Evolutionary conservation across 2,113 vertebrate species (phyloP), one percentile per base, ranked within the genome.

Genomic region (Tamias sibiricus): DNA sequence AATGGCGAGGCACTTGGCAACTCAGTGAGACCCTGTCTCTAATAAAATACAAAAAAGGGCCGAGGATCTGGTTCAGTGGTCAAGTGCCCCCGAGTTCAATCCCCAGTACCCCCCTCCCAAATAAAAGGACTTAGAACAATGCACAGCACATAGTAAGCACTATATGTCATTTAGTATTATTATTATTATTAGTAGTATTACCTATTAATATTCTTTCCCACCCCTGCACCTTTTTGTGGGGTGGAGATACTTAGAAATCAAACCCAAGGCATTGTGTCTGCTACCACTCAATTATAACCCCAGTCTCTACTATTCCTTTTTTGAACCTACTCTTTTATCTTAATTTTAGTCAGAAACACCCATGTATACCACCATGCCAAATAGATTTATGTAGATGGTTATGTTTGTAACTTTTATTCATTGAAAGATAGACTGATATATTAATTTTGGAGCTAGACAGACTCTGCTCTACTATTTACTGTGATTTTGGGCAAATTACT

Each of bases 301-400:
- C 22, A 89, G n/a, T 17, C 37, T 42, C 20, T 54, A 32, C 37
- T 11, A 44, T 59, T 74, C 37, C n/a, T 42, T 40, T 88, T 88
- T 64, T 81, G 26, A 83, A 66, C 49, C 8, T 16, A 66, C 24
- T 64, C 57, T 93, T 85, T n/a, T 47, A 42, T 89, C 13, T 79
- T 83, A 79, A 71, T 80, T 90, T 91, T 90, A 64, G 62, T 87
- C 22, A 72, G 42, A 95, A 90, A 76, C 59, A 59, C 26, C 54
- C 17, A 28, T 44, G 14, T 90, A 26, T 80, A 37, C 19, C 44
- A 62, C 32, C 57, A 32, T 92, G 71, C 40, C 57, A 92, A 32
- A 24, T 44, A 66, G 26, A 68, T 90, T 83, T 66, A 32, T 59
- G 26, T 72, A 75, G 77, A 57, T 62, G 32, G 14, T 14, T 59